phyloP scores from a whole-genome alignment of 2,113 vertebrate species.

The Australoheros scitulus region DNA sequence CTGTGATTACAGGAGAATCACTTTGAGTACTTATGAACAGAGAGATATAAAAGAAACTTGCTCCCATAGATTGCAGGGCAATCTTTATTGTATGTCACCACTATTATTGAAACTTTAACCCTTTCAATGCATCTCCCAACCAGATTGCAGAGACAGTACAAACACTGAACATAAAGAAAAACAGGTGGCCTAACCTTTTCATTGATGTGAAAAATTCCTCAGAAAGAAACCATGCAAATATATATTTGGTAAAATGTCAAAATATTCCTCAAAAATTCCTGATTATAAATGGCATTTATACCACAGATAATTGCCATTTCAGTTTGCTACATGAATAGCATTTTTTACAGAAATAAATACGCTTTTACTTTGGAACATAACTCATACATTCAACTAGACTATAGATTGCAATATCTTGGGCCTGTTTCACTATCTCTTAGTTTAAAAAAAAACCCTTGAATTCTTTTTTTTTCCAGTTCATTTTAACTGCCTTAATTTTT shows the following conservation, averaged over 20 bases:
- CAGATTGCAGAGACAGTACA: background rate
- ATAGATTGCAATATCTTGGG: background rate
- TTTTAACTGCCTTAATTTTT: background rate
- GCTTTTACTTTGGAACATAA: background rate
- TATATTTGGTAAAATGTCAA: background rate
- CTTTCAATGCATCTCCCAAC: background rate
- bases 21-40: background rate
- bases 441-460: background rate
- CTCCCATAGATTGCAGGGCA: background rate
- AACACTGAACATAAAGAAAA: background rate
- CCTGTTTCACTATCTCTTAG: background rate
- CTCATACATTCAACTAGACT: background rate
- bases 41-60: background rate
- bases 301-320: background rate
- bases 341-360: background rate
- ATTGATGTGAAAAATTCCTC: background rate
- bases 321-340: background rate
- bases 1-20: constrained; percentile 14
- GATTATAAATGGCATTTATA: background rate
- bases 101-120: background rate
- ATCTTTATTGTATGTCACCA: background rate
- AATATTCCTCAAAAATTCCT: background rate
- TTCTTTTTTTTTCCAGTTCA: background rate
- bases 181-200: background rate
- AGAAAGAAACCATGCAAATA: background rate